Conservation (phyloP, 2,113 vertebrate species). For the Brachionichthys hirsutus region DNA sequence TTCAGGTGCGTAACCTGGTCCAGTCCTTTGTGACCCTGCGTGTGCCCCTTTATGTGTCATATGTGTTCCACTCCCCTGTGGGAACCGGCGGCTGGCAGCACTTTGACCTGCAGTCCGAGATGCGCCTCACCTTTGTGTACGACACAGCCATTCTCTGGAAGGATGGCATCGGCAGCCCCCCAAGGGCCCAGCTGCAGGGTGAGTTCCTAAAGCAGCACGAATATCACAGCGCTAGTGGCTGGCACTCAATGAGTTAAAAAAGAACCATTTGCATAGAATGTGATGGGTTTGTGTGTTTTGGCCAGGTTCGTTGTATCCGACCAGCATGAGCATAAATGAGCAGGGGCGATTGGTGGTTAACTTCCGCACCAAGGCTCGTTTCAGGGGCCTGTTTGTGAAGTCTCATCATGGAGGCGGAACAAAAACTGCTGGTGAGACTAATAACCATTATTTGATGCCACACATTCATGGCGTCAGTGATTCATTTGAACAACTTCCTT, state of each 20-base stretch:
- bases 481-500: slow-evolving; percentile 16
- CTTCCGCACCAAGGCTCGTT: slow-evolving; percentile 90
- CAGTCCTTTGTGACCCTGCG: slow-evolving; percentile 94
- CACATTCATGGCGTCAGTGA: neutral
- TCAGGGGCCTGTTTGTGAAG: slow-evolving; percentile 89
- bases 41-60: slow-evolving; percentile 91
- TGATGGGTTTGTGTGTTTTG: neutral
- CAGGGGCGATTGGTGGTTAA: slow-evolving; percentile 91
- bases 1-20: slow-evolving; percentile 90
- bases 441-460: neutral
- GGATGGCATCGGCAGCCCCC: slow-evolving; percentile 90
- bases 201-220: neutral
- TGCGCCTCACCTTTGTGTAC: slow-evolving; percentile 93
- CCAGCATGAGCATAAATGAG: slow-evolving; percentile 90
- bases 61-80: slow-evolving; percentile 90
- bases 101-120: slow-evolving; percentile 91
- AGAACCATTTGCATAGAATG: neutral
- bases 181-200: slow-evolving; percentile 91
- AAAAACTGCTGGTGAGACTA: slow-evolving; percentile 75
- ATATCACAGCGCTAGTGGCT: neutral
- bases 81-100: slow-evolving; percentile 92
- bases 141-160: slow-evolving; percentile 96
- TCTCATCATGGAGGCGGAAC: slow-evolving; percentile 73
- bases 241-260: neutral
- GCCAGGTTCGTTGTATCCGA: slow-evolving; percentile 89